A percentile compares a stretch with the other conserved stretches of the same genome.
These are phyloP conservation scores for Neosilurus mollespiculum DNA, from an alignment of 2,797 vertebrate species.

Conservation along the genomic window DNA sequence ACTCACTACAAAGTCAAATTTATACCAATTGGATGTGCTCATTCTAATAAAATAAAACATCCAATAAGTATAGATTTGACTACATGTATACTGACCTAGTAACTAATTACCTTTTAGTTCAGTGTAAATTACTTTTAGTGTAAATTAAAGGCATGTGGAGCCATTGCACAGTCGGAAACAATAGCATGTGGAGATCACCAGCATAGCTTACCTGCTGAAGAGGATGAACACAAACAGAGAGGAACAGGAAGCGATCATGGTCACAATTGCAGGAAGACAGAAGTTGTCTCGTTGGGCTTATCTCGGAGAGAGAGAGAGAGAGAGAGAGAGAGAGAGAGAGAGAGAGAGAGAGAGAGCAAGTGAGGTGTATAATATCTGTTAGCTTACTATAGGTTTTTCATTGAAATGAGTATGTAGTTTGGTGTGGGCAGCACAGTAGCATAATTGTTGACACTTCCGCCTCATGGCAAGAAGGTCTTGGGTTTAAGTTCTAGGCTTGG, in stretches of 20 bases:
- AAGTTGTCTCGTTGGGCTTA: slow-evolving; percentile 65
- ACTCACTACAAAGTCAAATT: no score
- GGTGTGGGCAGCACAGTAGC: no score
- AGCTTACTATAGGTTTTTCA: neutral
- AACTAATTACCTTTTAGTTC: neutral
- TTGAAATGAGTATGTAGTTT: neutral
- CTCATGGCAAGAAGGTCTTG: no score
- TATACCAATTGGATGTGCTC: no score
- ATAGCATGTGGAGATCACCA: slow-evolving; percentile 22
- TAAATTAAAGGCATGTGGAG: neutral
- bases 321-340: no score
- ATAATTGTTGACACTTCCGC: no score
- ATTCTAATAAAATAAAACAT: neutral
- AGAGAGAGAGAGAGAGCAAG: slow-evolving; percentile 53
- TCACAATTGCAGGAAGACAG: slow-evolving; percentile 65
- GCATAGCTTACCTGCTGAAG: slow-evolving; percentile 73
- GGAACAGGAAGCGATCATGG: slow-evolving; percentile 62
- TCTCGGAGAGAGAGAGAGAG: slow-evolving; percentile 56
- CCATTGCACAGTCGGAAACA: neutral
- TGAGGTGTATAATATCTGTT: neutral
- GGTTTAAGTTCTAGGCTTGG: no score
- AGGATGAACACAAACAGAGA: slow-evolving; percentile 68
- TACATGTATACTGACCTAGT: neutral
- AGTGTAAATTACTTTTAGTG: no score
- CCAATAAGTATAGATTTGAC: neutral